Conservation (phyloP, 2,888 invertebrate genomes). For the Drosophila limbata region DNA sequence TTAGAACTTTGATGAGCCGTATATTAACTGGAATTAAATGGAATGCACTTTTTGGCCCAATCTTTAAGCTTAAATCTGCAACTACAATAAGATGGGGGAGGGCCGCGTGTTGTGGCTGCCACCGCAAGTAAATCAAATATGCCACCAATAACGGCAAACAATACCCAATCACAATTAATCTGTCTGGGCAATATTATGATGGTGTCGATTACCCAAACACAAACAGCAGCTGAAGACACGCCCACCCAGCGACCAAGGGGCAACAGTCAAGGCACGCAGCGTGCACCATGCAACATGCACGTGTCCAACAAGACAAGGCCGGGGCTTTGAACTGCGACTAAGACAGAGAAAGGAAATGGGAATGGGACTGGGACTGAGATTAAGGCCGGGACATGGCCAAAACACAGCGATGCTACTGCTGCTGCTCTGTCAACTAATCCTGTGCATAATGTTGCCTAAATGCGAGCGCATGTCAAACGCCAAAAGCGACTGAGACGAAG, state of each 20-base stretch:
- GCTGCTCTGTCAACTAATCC: slow-evolving; percentile 66
- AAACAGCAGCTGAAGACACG: slow-evolving; percentile 56
- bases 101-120: slow-evolving; percentile 5
- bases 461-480: slow-evolving; percentile 69
- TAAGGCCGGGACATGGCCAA: slow-evolving; percentile 12
- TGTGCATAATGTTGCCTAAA: slow-evolving; percentile 76
- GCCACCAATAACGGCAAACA: slow-evolving; percentile 42
- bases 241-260: slow-evolving; percentile 45
- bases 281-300: slow-evolving; percentile 46
- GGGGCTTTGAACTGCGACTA: slow-evolving; percentile 10
- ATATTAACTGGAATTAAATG: slow-evolving; percentile 16
- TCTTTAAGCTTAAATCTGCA: slow-evolving; percentile 1
- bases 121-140: slow-evolving; percentile 50
- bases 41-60: slow-evolving; percentile 5
- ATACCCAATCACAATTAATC: slow-evolving; percentile 61
- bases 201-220: slow-evolving; percentile 73
- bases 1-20: neutral
- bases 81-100: neutral
- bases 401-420: slow-evolving; percentile 28
- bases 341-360: neutral
- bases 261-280: slow-evolving; percentile 37
- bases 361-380: slow-evolving; percentile 4
- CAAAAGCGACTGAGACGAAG: slow-evolving; percentile 24
- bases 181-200: slow-evolving; percentile 68
- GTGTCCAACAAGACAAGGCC: slow-evolving; percentile 46